These are phyloP conservation scores for Deilephila porcellus DNA, from an alignment of 2,888 invertebrate genomes.

Conservation along the genomic window DNA sequence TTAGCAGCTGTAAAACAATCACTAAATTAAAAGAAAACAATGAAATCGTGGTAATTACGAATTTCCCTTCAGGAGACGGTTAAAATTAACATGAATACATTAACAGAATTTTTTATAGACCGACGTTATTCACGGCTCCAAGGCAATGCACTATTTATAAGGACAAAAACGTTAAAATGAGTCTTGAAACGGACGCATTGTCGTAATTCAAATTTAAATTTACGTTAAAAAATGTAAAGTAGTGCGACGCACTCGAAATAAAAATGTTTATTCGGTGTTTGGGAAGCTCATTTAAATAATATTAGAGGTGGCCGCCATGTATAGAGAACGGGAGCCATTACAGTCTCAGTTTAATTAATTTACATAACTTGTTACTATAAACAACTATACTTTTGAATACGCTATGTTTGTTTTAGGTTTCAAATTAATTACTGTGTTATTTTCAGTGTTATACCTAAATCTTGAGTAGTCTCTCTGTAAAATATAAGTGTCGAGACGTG, in stretches of 20 bases:
- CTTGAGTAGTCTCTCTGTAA: no score
- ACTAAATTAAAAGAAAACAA: no score
- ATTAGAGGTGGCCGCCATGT: not conserved
- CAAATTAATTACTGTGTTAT: no score
- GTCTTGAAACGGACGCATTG: conserved; percentile 32
- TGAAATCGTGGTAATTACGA: not conserved
- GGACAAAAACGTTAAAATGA: conserved; percentile 35
- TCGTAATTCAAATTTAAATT: conserved; percentile 36
- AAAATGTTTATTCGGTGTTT: conserved; percentile 44
- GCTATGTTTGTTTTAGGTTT: no score
- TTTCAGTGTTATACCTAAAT: no score
- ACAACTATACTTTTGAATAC: no score
- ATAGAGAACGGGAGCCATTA: no score
- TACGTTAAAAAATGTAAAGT: conserved; percentile 45
- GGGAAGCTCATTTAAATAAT: conserved; percentile 24
- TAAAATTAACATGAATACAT: not conserved
- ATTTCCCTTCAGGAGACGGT: not conserved
- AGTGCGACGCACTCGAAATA: conserved; percentile 44
- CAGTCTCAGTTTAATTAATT: no score
- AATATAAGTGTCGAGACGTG: no score
- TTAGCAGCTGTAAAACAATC: no score
- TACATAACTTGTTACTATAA: no score
- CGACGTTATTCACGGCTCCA: not conserved
- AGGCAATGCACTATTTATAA: conserved; percentile 32
- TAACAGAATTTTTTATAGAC: not conserved